Percentiles rank a stretch among this genome's conserved stretches.
phyloP scores from a whole-genome alignment of 2,888 invertebrate species.

The Nebria brevicollis region DNA sequence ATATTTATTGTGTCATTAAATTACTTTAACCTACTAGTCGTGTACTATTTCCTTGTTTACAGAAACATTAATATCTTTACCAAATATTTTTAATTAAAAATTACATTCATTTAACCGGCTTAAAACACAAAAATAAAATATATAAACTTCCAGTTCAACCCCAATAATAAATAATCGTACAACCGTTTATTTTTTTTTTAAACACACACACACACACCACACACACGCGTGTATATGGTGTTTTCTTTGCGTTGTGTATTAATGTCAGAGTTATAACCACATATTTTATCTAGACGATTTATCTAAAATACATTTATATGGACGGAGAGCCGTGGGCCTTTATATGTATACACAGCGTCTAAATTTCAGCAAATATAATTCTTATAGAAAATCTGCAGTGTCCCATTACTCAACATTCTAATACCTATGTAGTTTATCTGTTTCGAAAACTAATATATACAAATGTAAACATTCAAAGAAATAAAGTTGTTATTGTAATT shows the following conservation, averaged over 20 bases:
- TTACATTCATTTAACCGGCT: no score
- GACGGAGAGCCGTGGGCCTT: not conserved
- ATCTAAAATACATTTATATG: conserved; percentile 62
- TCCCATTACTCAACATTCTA: no score
- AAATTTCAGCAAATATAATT: not conserved
- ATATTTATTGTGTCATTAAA: not conserved
- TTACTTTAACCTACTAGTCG: not conserved
- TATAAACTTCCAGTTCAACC: no score
- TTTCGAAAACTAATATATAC: no score
- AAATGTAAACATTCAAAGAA: no score
- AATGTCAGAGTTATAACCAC: conserved; percentile 49
- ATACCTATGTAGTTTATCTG: no score
- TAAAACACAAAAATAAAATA: no score
- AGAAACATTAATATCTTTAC: not conserved
- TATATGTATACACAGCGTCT: not conserved
- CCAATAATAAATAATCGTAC: no score
- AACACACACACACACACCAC: not conserved
- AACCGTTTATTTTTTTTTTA: not conserved
- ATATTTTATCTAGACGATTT: conserved; percentile 63
- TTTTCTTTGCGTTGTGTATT: conserved; percentile 23
- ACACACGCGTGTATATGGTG: not conserved
- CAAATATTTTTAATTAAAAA: no score
- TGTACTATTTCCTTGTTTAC: not conserved
- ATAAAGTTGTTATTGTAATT: no score
- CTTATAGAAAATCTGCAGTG: no score